Evolutionary conservation across 1,140 invertebrate species (phyloP).

Genomic region (Littorina saxatilis): DNA sequence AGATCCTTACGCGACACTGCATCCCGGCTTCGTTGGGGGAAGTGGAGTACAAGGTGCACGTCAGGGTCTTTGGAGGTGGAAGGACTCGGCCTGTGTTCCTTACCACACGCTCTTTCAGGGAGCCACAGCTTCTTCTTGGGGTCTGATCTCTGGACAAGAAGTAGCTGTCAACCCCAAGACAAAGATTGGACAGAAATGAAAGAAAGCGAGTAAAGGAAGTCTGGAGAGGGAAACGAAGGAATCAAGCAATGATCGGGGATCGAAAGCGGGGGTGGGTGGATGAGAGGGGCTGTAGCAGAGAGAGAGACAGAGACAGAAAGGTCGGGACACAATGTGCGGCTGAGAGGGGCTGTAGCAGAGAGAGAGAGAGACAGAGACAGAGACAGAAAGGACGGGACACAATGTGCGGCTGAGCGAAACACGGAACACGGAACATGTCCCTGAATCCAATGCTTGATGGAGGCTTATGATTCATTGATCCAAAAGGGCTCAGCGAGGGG

Average conservation of each 20-base stretch:
- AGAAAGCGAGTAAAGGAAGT: neutral
- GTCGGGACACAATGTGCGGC: neutral
- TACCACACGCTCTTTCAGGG: neutral
- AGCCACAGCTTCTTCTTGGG: neutral
- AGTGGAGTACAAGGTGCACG: neutral
- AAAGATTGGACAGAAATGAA: slow-evolving; percentile 11
- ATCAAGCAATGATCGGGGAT: too few relatives aligned
- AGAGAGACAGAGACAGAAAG: neutral
- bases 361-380: neutral
- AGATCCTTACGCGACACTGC: neutral
- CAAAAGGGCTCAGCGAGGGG: too few relatives aligned
- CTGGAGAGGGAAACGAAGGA: too few relatives aligned
- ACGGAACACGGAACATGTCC: too few relatives aligned
- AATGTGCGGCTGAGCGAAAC: too few relatives aligned
- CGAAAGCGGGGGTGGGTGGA: too few relatives aligned
- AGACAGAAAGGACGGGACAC: too few relatives aligned
- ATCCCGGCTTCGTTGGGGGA: neutral
- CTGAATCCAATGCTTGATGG: too few relatives aligned
- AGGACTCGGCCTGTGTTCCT: neutral
- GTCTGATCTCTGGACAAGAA: too few relatives aligned
- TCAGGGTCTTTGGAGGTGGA: too few relatives aligned
- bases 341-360: neutral
- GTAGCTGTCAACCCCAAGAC: slow-evolving; percentile 2
- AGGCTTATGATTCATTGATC: too few relatives aligned
- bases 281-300: neutral